Conservation (phyloP, 2,797 vertebrate genomes). For the Halcyon badia region DNA sequence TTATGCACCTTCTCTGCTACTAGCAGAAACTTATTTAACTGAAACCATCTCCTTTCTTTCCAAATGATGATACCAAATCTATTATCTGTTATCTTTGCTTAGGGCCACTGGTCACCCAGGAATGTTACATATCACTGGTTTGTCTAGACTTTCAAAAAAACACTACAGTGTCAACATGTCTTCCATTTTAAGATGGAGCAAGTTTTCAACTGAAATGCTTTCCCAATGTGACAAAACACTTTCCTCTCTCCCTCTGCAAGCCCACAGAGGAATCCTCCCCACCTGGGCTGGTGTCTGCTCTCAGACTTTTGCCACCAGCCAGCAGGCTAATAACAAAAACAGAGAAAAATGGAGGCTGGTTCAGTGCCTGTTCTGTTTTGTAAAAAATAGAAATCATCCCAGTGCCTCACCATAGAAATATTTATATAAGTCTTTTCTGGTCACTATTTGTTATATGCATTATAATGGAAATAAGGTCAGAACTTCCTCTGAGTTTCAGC, state of each 20-base stretch:
- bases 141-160: background rate
- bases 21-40: background rate
- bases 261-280: background rate
- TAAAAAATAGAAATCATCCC: background rate
- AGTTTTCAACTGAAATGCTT: background rate
- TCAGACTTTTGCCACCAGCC: background rate
- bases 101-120: background rate
- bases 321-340: background rate
- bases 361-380: background rate
- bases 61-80: background rate
- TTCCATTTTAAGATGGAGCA: background rate
- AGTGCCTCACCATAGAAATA: background rate
- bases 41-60: background rate
- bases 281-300: background rate
- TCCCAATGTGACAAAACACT: background rate
- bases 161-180: background rate
- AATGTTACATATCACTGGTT: rapidly evolving
- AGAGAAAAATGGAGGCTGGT: background rate
- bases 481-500: conserved; percentile 12
- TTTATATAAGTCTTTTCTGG: background rate
- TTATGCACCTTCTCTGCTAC: background rate
- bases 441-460: background rate
- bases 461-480: background rate
- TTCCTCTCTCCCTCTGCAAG: background rate
- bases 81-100: background rate